Conservation (phyloP, 2,888 invertebrate species). For the Trachelus stipa region DNA sequence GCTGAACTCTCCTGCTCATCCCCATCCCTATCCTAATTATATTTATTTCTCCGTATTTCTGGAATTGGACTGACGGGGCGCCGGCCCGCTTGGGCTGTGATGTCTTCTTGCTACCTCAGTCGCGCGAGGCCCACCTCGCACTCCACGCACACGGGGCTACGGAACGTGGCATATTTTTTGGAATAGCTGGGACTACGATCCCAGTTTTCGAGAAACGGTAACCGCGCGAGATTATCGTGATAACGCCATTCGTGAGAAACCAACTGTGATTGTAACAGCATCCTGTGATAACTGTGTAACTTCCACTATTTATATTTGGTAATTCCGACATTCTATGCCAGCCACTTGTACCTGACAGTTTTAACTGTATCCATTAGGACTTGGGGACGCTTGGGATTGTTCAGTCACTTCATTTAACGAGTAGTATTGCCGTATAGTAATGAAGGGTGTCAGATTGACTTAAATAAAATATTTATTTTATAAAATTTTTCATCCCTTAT, state of each 20-base stretch:
- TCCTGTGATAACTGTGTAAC: background rate
- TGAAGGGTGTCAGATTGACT: background rate
- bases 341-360: background rate
- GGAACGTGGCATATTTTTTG: background rate
- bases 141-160: constrained; percentile 9
- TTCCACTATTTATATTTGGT: background rate
- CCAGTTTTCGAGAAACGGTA: background rate
- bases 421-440: background rate
- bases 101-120: constrained; percentile 52
- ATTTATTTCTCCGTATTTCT: constrained; percentile 65
- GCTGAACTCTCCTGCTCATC: constrained; percentile 32
- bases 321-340: background rate
- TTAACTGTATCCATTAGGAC: background rate
- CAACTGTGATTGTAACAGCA: background rate
- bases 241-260: background rate
- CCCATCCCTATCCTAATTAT: constrained; percentile 60
- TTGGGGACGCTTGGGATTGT: background rate
- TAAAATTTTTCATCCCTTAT: background rate
- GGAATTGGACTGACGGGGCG: constrained; percentile 60
- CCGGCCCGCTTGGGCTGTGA: constrained; percentile 33
- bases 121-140: constrained; percentile 53
- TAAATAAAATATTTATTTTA: background rate
- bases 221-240: background rate
- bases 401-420: background rate
- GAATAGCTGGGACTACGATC: background rate